These are phyloP conservation scores for Melanogrammus aeglefinus DNA, from an alignment of 2,797 vertebrate species.

Conservation along the genomic window DNA sequence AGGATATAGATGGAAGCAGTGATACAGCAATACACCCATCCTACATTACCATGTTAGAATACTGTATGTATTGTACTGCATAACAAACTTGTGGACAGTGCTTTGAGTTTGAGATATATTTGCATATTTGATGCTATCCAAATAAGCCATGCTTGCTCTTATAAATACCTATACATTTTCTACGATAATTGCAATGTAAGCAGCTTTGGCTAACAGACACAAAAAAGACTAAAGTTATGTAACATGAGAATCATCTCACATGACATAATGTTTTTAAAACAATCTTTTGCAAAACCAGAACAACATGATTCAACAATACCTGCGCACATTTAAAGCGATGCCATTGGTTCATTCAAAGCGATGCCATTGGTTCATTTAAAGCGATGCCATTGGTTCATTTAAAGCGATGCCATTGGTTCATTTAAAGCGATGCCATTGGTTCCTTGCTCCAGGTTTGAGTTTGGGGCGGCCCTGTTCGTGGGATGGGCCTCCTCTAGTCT, in stretches of 20 bases:
- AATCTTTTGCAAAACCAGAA: too few relatives aligned
- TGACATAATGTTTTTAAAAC: too few relatives aligned
- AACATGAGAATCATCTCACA: too few relatives aligned
- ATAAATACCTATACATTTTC: not conserved
- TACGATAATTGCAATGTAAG: not conserved
- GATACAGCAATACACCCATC: not conserved
- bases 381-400: too few relatives aligned
- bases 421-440: too few relatives aligned
- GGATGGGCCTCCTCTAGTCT: slow-evolving; percentile 88
- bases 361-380: too few relatives aligned
- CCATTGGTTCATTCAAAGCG: too few relatives aligned
- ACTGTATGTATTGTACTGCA: too few relatives aligned
- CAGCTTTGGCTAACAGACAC: not conserved
- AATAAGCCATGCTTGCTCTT: not conserved
- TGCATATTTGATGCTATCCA: not conserved
- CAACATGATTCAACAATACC: not conserved
- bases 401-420: too few relatives aligned
- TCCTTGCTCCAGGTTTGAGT: slow-evolving; percentile 82
- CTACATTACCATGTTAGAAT: not conserved
- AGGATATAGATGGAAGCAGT: not conserved
- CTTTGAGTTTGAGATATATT: not conserved
- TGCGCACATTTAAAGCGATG: not conserved
- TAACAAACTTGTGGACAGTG: not conserved
- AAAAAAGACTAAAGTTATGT: not conserved
- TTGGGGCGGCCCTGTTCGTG: slow-evolving; percentile 88